Conservation (phyloP, 2,797 vertebrate species). For the Otolemur crassicaudatus region DNA sequence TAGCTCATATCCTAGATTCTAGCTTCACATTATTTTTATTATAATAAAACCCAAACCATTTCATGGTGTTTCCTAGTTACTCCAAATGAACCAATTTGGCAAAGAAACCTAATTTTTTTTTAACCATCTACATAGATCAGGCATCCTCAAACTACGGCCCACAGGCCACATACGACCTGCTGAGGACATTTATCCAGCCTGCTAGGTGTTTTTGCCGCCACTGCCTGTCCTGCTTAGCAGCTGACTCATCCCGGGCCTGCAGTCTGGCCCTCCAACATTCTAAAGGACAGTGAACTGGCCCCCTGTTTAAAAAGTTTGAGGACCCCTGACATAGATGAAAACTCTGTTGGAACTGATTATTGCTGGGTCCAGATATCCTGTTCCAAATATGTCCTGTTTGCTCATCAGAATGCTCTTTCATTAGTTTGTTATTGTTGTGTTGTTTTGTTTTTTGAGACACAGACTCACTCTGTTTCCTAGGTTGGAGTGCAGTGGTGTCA, state of each 20-base stretch:
- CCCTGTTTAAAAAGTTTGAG: no score
- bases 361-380: background rate
- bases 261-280: no score
- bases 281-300: no score
- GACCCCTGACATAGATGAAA: background rate
- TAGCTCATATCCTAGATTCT: slow-evolving; percentile 11
- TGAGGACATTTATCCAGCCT: no score
- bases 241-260: no score
- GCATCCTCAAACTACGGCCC: no score
- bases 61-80: background rate
- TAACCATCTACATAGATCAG: no score
- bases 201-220: no score
- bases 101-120: background rate
- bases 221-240: no score
- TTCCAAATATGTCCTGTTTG: background rate
- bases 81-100: background rate
- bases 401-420: background rate
- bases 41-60: slow-evolving; percentile 20
- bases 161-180: no score
- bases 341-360: background rate
- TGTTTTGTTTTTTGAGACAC: background rate
- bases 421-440: background rate
- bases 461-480: background rate
- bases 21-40: slow-evolving; percentile 43
- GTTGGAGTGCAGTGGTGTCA: background rate